phyloP scores from a whole-genome alignment of 2,797 vertebrate species.

The Spheniscus humboldti region DNA sequence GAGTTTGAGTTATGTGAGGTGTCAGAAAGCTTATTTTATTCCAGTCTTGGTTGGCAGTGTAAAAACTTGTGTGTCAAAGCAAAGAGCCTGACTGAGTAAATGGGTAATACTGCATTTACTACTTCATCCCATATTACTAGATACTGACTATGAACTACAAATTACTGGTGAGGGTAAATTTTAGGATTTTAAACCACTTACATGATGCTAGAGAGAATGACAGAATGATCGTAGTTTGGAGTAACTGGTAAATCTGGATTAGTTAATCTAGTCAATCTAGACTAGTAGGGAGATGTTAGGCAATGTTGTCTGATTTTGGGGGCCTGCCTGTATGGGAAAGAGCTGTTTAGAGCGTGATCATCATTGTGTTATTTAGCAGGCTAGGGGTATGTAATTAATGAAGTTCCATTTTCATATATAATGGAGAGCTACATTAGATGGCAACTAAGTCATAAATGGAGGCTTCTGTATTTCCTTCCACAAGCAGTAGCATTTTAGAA shows the following conservation, averaged over 20 bases:
- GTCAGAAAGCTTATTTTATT: not conserved
- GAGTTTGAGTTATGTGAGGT: not conserved
- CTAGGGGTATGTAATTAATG: not conserved
- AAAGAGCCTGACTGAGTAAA: not conserved
- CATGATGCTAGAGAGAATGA: accelerated
- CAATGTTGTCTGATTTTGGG: not conserved
- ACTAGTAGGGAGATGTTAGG: not conserved
- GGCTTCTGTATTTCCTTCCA: not conserved
- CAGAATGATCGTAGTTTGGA: not conserved
- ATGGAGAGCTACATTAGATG: not conserved
- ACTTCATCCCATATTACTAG: not conserved
- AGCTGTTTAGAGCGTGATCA: not conserved
- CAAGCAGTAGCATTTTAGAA: not conserved
- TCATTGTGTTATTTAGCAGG: not conserved
- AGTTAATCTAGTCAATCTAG: not conserved
- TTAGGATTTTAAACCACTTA: not conserved
- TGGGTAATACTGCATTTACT: not conserved
- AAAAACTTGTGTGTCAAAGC: not conserved
- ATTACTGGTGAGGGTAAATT: not conserved
- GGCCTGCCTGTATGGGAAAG: not conserved
- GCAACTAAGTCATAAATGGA: not conserved
- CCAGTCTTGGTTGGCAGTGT: not conserved
- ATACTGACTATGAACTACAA: not conserved
- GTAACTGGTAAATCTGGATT: not conserved
- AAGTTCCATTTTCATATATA: not conserved